Evolutionary conservation across 2,113 vertebrate genomes (phyloP).

Genomic region (Mormoops blainvillei): DNA sequence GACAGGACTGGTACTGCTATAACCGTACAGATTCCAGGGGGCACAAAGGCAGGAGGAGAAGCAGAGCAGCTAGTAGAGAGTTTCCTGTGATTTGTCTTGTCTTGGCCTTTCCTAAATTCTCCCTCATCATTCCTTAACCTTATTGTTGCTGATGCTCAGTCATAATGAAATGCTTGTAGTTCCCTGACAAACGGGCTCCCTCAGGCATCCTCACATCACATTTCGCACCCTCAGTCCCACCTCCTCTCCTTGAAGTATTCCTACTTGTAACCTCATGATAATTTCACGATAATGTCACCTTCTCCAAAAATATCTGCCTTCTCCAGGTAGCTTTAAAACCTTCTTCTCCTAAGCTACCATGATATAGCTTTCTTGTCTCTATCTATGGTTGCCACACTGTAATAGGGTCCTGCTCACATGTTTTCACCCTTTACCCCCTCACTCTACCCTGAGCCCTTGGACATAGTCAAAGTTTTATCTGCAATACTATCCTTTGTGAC

Average conservation of each 20-base stretch:
- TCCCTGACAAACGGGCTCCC: neutral
- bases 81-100: neutral
- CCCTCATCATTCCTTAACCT: neutral
- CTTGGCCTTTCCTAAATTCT: neutral
- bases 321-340: neutral
- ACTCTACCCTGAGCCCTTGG: neutral
- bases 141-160: neutral
- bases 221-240: accelerated
- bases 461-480: neutral
- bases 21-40: neutral
- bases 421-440: accelerated
- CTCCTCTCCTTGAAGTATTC: neutral
- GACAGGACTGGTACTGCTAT: neutral
- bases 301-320: neutral
- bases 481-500: neutral
- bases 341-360: neutral
- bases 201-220: neutral
- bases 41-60: accelerated
- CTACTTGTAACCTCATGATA: neutral
- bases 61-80: neutral
- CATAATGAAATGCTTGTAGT: neutral
- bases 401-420: neutral
- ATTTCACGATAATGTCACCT: neutral
- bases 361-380: neutral
- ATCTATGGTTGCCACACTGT: neutral